A percentile compares a stretch with the other conserved stretches of the same genome.
phyloP scores from a whole-genome alignment of 2,113 vertebrate species.

The Lophochroa leadbeateri region DNA sequence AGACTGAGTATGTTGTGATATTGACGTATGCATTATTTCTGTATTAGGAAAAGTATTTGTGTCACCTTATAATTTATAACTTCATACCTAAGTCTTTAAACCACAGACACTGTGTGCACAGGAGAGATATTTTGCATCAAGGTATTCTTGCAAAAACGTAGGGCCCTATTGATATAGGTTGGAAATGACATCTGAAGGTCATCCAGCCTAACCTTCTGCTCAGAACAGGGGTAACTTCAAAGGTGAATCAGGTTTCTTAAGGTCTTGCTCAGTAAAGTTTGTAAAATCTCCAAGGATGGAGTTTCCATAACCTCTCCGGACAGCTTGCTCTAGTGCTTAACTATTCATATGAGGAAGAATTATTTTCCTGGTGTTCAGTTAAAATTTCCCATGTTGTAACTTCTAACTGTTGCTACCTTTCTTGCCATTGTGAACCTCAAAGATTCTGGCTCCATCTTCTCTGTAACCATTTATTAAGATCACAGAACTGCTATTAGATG shows the following conservation, averaged over 20 bases:
- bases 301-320: background rate
- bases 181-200: background rate
- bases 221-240: background rate
- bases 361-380: background rate
- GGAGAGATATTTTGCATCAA: background rate
- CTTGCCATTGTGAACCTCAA: background rate
- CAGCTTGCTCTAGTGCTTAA: background rate
- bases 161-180: background rate
- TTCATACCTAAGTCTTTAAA: background rate
- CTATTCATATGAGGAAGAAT: background rate
- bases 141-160: background rate
- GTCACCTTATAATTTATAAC: background rate
- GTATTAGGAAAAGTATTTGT: background rate
- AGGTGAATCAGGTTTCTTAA: background rate
- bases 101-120: background rate
- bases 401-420: background rate
- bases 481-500: background rate
- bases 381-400: background rate
- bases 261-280: background rate
- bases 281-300: background rate
- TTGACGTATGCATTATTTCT: background rate
- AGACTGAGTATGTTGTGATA: background rate
- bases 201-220: background rate
- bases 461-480: background rate
- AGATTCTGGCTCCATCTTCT: background rate